Conservation (phyloP, 1,140 invertebrate genomes). For the Solenopsis invicta region DNA sequence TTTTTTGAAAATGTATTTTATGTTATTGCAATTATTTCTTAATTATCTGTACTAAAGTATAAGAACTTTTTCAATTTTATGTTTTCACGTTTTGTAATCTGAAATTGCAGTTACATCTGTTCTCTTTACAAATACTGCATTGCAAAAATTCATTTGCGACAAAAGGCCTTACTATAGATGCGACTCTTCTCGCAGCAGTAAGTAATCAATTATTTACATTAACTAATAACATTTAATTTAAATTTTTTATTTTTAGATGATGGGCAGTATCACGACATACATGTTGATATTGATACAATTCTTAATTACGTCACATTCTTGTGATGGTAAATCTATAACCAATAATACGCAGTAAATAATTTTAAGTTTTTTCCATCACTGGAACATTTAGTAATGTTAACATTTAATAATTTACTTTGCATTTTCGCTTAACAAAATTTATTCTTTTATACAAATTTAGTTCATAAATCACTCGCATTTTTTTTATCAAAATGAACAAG, state of each 20-base stretch:
- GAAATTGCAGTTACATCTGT: slow-evolving; percentile 74
- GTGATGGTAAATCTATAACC: no score
- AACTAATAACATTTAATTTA: not conserved
- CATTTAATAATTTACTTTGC: no score
- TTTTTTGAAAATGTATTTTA: not conserved
- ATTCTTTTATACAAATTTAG: no score
- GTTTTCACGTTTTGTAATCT: not conserved
- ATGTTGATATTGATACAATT: no score
- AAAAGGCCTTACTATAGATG: slow-evolving; percentile 73
- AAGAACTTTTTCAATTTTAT: not conserved
- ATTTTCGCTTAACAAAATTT: no score
- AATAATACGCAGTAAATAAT: no score
- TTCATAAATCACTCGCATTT: no score
- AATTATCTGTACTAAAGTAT: not conserved
- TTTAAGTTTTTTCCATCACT: no score
- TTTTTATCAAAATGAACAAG: no score
- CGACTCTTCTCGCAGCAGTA: slow-evolving; percentile 72
- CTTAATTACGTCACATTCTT: no score
- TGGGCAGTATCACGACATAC: not conserved
- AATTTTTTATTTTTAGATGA: not conserved
- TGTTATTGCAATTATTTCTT: not conserved
- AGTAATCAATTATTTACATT: not conserved
- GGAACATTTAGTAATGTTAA: no score
- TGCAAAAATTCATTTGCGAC: slow-evolving; percentile 72
- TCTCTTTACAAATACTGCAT: slow-evolving; percentile 79